phyloP scores from a whole-genome alignment of 2,797 vertebrate species.

The Mormyrops attenuatus region DNA sequence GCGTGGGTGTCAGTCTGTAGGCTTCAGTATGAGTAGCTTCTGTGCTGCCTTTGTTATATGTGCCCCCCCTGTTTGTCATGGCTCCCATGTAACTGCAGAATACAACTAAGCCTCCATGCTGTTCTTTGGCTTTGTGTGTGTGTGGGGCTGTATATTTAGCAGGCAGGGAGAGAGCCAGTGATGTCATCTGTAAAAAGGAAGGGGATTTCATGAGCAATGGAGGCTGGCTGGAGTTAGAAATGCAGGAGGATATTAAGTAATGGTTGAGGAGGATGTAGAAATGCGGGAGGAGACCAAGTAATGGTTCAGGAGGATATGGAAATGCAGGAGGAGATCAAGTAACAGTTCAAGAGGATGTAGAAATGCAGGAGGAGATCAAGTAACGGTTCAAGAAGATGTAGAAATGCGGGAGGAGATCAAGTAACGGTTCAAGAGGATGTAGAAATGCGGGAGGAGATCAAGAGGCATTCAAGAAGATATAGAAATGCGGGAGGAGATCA shows the following conservation, averaged over 20 bases:
- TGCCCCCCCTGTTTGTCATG: not conserved
- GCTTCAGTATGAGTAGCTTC: not conserved
- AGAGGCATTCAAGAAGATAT: not conserved
- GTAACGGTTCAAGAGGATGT: constrained; percentile 32
- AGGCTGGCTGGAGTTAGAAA: constrained; percentile 40
- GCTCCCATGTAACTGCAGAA: not conserved
- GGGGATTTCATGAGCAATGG: constrained; percentile 54
- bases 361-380: not conserved
- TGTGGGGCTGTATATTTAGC: not conserved
- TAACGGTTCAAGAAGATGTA: not conserved
- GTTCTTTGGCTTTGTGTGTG: not conserved
- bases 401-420: not conserved
- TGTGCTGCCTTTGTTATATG: not conserved
- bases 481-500: constrained; percentile 1
- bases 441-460: not conserved
- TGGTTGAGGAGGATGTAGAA: not conserved
- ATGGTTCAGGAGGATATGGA: constrained; percentile 34
- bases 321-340: constrained; percentile 13
- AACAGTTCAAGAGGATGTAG: not conserved
- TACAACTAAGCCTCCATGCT: not conserved
- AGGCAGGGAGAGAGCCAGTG: constrained; percentile 28
- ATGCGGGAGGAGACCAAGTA: constrained; percentile 11
- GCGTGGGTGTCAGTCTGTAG: not conserved
- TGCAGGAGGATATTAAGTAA: constrained; percentile 6
- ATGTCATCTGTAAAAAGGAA: constrained; percentile 52